These are phyloP conservation scores for Candoia aspera DNA, from an alignment of 2,113 vertebrate species.

Conservation along the genomic window DNA sequence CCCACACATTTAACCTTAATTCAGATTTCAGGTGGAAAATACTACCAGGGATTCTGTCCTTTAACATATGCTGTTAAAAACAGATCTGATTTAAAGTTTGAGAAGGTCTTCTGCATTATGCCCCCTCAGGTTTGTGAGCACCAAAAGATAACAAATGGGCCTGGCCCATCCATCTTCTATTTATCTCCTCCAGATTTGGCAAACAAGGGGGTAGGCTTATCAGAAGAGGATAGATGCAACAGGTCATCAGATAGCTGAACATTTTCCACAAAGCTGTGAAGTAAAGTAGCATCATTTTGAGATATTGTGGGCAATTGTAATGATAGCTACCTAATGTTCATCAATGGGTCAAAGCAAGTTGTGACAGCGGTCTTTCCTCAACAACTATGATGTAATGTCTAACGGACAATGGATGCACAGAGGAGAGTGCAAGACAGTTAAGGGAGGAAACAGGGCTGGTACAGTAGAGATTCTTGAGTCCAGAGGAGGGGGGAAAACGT, in stretches of 20 bases:
- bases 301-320: too few species aligned
- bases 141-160: not conserved
- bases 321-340: not conserved
- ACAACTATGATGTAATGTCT: not conserved
- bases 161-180: not conserved
- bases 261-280: not conserved
- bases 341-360: not conserved
- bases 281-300: not conserved
- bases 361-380: not conserved
- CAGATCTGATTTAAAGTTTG: not conserved
- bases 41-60: conserved; percentile 16
- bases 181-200: not conserved
- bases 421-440: not conserved
- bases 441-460: not conserved
- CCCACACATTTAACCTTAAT: conserved; percentile 28
- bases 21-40: conserved; percentile 22
- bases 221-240: not conserved
- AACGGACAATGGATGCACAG: not conserved
- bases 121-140: not conserved
- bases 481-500: not conserved
- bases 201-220: not conserved
- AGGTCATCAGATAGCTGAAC: not conserved
- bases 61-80: not conserved
- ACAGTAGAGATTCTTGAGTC: not conserved
- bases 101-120: not conserved